These are phyloP conservation scores for Nematolebias whitei DNA, from an alignment of 2,113 vertebrate genomes.

Conservation along the genomic window DNA sequence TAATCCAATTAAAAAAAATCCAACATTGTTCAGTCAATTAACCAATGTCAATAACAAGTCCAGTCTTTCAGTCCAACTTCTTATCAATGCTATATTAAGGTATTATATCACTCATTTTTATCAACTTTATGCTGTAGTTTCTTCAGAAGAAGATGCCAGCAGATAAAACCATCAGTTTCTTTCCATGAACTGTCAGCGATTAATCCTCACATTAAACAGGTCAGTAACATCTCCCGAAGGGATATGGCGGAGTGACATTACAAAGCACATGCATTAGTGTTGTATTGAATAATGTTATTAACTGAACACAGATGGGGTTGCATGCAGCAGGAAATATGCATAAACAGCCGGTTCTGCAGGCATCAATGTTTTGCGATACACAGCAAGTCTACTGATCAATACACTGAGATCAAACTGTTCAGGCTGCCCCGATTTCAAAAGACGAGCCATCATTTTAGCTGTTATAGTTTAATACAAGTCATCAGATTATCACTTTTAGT, in stretches of 20 bases:
- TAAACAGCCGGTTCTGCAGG: conserved; percentile 6
- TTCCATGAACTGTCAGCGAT: conserved; percentile 21
- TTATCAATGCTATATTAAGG: neutral
- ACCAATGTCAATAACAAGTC: no score
- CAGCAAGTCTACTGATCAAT: conserved; percentile 18
- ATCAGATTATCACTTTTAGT: conserved; percentile 25
- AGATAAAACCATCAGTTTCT: conserved; percentile 1
- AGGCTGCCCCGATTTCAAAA: neutral
- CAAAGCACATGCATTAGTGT: conserved; percentile 3
- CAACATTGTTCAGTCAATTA: no score
- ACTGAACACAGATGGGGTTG: conserved; percentile 21
- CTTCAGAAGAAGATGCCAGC: neutral
- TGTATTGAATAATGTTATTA: conserved; percentile 43
- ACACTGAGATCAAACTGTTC: conserved; percentile 9
- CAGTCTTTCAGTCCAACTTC: neutral
- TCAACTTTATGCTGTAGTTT: neutral
- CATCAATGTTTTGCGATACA: neutral
- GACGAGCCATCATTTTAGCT: neutral
- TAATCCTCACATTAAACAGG: conserved; percentile 28
- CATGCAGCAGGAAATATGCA: conserved; percentile 1
- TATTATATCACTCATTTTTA: neutral
- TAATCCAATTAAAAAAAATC: no score
- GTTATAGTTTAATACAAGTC: conserved; percentile 5
- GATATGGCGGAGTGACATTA: conserved; percentile 41
- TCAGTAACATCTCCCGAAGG: conserved; percentile 21